phyloP scores from a whole-genome alignment of 37 sponge, comb jelly and placozoan species.

The Ianthella basta region DNA sequence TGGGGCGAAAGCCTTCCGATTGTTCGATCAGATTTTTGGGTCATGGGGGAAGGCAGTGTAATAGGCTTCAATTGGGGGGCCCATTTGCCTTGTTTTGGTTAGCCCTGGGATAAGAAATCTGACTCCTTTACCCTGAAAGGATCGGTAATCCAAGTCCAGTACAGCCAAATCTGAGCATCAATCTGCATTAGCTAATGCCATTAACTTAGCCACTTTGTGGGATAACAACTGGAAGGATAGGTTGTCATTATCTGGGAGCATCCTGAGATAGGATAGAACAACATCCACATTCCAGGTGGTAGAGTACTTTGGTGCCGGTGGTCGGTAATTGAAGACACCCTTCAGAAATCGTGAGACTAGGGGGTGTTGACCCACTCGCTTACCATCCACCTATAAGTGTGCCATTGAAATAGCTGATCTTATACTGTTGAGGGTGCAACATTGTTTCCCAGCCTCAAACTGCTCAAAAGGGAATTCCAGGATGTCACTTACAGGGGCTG shows the following conservation, averaged over 20 bases:
- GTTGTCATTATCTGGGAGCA: too few species aligned
- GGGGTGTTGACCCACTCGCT: constrained; percentile 22
- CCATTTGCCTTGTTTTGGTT: constrained; percentile 32
- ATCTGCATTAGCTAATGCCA: constrained; percentile 40
- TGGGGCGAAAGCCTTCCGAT: too few species aligned
- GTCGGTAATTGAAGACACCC: constrained; percentile 34
- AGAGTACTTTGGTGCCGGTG: constrained; percentile 33
- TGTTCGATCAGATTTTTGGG: too few species aligned
- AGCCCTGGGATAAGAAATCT: constrained; percentile 25
- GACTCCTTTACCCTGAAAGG: background rate
- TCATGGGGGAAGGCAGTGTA: background rate
- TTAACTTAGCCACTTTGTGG: background rate
- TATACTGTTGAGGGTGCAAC: constrained; percentile 26
- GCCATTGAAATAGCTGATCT: constrained; percentile 36
- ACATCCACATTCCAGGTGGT: constrained; percentile 26
- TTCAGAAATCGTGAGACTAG: constrained; percentile 4
- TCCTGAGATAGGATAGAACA: background rate
- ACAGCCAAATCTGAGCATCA: constrained; percentile 9
- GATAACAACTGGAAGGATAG: too few species aligned
- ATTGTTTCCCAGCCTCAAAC: constrained; percentile 33
- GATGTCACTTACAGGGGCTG: background rate
- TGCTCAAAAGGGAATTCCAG: constrained; percentile 23
- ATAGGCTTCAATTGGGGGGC: constrained; percentile 22
- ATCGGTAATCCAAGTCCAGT: constrained; percentile 24
- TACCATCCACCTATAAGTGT: constrained; percentile 24